A percentile compares a stretch with the other conserved stretches of the same genome.
phyloP scores from a whole-genome alignment of 2,113 vertebrate species.

The Paraplagusia blochii region DNA sequence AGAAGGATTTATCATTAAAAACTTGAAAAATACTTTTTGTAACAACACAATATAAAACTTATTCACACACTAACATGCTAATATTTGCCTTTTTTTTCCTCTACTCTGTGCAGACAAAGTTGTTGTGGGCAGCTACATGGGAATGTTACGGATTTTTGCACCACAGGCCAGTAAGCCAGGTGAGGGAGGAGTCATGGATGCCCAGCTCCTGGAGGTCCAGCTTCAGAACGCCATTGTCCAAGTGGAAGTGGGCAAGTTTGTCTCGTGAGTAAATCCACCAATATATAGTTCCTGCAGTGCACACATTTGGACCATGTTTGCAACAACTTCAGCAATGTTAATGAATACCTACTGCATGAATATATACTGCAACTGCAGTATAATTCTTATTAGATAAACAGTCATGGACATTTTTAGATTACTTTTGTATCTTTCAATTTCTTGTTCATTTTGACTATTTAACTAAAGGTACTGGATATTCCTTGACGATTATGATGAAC shows the following conservation, averaged over 20 bases:
- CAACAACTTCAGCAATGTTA: no score
- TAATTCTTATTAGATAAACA: no score
- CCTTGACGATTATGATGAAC: no score
- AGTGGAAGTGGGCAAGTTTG: constrained; percentile 93
- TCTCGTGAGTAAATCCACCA: constrained; percentile 86
- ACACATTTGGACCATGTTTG: background rate
- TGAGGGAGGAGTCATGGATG: constrained; percentile 78
- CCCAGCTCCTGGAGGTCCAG: constrained; percentile 89
- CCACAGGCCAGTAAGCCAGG: constrained; percentile 80
- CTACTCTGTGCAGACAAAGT: constrained; percentile 83
- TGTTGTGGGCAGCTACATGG: constrained; percentile 92
- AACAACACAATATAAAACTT: no score
- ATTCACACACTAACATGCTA: background rate
- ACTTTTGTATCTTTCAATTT: no score
- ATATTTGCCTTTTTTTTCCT: background rate
- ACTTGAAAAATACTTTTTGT: no score
- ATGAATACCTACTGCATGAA: no score
- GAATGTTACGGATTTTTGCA: constrained; percentile 87
- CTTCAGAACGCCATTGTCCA: constrained; percentile 87
- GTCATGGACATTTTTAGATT: no score
- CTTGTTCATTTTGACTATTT: no score
- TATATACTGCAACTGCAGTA: no score
- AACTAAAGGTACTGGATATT: no score
- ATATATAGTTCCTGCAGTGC: background rate
- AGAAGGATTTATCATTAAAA: no score